phyloP scores from a whole-genome alignment of 2,888 invertebrate genomes.

The Sphecodes monilicornis region DNA sequence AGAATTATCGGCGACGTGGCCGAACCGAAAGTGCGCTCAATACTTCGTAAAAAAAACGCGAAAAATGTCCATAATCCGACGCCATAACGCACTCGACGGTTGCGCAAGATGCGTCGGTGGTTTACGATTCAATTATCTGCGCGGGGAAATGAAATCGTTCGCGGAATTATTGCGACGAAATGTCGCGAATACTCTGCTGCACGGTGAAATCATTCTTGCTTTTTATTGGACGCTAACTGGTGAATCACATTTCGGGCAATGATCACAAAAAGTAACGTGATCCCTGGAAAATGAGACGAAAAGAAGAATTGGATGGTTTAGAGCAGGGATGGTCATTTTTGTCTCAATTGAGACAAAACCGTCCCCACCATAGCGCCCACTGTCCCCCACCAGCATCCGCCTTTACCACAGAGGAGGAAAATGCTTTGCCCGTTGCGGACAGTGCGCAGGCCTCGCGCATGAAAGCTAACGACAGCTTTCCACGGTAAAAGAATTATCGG shows the following conservation, averaged over 20 bases:
- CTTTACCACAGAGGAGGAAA: too few relatives aligned
- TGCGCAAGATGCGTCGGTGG: conserved; percentile 21
- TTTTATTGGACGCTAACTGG: neutral
- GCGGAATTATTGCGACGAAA: conserved; percentile 7
- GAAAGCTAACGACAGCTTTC: conserved; percentile 25
- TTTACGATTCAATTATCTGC: neutral
- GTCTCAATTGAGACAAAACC: too few relatives aligned
- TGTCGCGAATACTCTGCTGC: neutral
- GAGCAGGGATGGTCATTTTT: too few relatives aligned
- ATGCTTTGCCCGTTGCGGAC: too few relatives aligned
- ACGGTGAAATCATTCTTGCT: neutral
- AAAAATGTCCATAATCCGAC: neutral
- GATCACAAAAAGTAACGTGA: neutral
- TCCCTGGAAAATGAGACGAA: too few relatives aligned
- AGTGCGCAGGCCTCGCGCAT: too few relatives aligned
- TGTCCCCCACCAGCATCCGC: too few relatives aligned
- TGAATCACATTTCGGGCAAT: neutral
- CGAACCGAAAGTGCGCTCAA: conserved; percentile 35
- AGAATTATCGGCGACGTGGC: neutral
- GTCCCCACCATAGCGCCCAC: too few relatives aligned
- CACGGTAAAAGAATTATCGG: neutral
- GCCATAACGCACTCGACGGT: neutral
- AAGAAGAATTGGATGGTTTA: too few relatives aligned
- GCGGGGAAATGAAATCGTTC: conserved; percentile 20
- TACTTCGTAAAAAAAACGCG: conserved; percentile 10